A percentile compares a stretch with the other conserved stretches of the same genome.
Conservation (phyloP, 2,888 invertebrate genomes). For the Ctena decussata region DNA sequence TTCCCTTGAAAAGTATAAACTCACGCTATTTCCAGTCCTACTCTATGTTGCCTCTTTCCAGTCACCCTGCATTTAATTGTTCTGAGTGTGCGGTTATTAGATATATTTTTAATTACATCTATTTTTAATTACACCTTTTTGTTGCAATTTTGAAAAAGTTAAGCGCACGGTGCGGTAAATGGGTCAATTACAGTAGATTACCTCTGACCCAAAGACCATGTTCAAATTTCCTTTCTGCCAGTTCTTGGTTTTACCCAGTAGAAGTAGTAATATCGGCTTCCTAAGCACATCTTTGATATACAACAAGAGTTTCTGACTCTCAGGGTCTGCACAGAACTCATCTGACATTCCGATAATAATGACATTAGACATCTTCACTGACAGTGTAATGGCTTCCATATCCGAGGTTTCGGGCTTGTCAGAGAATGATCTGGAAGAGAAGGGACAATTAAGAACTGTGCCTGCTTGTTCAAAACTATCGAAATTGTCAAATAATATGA, state of each 20-base stretch:
- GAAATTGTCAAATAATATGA: no score
- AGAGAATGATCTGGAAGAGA: constrained; percentile 76
- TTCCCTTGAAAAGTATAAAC: no score
- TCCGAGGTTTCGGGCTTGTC: constrained; percentile 78
- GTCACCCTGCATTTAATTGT: no score
- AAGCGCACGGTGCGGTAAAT: no score
- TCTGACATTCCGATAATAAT: constrained; percentile 82
- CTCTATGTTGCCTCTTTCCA: no score
- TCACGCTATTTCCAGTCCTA: no score
- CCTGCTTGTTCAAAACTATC: no score
- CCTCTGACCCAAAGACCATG: constrained; percentile 74
- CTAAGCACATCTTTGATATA: constrained; percentile 79
- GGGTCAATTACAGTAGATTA: constrained; percentile 41
- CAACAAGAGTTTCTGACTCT: constrained; percentile 77
- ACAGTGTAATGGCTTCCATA: constrained; percentile 77
- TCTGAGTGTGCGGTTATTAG: no score
- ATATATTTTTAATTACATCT: no score
- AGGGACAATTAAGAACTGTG: no score
- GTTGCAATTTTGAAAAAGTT: no score
- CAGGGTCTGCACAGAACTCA: constrained; percentile 78
- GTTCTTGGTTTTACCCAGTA: constrained; percentile 77
- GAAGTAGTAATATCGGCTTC: constrained; percentile 78
- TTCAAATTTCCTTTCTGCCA: constrained; percentile 81
- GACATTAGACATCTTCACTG: constrained; percentile 80
- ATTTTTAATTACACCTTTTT: no score